Evolutionary conservation across 2,797 vertebrate species (phyloP), one percentile per base, ranked within the genome.

Genomic region (Linurgus olivaceus): DNA sequence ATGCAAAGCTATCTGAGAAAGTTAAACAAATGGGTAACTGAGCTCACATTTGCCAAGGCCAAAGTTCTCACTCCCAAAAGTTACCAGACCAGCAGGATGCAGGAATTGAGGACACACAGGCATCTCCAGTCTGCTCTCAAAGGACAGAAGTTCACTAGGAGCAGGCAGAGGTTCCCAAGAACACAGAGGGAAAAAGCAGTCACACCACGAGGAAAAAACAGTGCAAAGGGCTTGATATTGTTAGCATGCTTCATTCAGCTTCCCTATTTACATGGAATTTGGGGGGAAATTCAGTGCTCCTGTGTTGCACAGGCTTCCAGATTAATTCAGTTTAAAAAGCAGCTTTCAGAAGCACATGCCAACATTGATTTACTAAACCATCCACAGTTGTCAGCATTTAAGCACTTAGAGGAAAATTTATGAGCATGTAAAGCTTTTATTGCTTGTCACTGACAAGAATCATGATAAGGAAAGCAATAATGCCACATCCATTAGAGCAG

Each of bases 371-470:
- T 93, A 96, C 77, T 79, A 93, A 94, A 78, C 59, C 66, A 96
- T 94, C 83, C 57, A 68, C 75, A 74, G 77, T 2, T 90, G 91
- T 93, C 95, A 94, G 74, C 68, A 54, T 86, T 82, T 61, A 93
- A 83, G 67, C 90, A 96, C 94, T 96, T 95, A 94, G 9, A 86
- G 71, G 71, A 66, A 95, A 96, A 96, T 96, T 94, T 94, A 96
- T 42, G 83, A 94, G 75, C 83, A 84, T 58, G 77, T 95, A 95
- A 95, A 94, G 70, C 83, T 73, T 94, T 94, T 95, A 97, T 77
- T 73, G 80, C 89, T 96, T 92, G 93, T 95, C 86, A 86, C 78
- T 86, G 88, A 94, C 90, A 97, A 95, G 90, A 96, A 94, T 93
- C 91, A 93, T 44, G 93, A 92, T 84, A 96, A 88, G 76, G 61